Base-by-base conservation (phyloP, 2,888 invertebrate genomes). In the Dicroscelio sp. region DNA sequence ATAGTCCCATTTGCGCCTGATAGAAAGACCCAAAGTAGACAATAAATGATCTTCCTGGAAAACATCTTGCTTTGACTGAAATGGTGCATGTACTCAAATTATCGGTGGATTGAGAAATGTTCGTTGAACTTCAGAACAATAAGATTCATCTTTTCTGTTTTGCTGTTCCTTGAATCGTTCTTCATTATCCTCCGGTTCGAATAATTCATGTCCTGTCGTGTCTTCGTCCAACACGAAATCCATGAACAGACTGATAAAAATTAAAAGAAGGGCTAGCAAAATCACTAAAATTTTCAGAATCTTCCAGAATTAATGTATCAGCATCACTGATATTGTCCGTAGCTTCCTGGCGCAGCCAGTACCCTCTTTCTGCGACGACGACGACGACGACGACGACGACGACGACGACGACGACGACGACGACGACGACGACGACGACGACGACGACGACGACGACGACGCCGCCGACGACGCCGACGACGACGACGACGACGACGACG, bases 21-120 rank as follows among this genome's bases (percentile, higher is more conserved):
- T 38, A 20, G 38, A 69, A 10, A 38, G 35, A 2, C 38, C 69
- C 23, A 69, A 69, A 30, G 23, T 38, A 17, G 38, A 35, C 23
- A 69, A 30, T 69, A 69, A 38, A 38, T 69, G 38, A 31, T 69
- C 69, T 69, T 69, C 69, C 20, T 38, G 69, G 25, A 38, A 69
- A 69, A 69, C 38, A 38, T 38, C 38, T n/a, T 69, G 5, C 25
- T 23, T 69, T 17, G 69, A 69, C 23, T 3, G 2, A 23, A 69
- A 69, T 3, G 35, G 69, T 38, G 38, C n/a, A 2, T 69, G 69
- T n/a, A 38, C 69, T 38, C 69, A 35, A 23, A 69, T 14, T 38
- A 10, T n/a, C 17, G 23, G 2, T n/a, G 69, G 69, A 38, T 69
- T 69, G 8, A 69, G 30, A 23, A 38, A 69, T 30, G 25, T 30